Evolutionary conservation across 1,140 invertebrate genomes (phyloP), one percentile per base, ranked within the genome.

Genomic region (Oppia nitens): DNA sequence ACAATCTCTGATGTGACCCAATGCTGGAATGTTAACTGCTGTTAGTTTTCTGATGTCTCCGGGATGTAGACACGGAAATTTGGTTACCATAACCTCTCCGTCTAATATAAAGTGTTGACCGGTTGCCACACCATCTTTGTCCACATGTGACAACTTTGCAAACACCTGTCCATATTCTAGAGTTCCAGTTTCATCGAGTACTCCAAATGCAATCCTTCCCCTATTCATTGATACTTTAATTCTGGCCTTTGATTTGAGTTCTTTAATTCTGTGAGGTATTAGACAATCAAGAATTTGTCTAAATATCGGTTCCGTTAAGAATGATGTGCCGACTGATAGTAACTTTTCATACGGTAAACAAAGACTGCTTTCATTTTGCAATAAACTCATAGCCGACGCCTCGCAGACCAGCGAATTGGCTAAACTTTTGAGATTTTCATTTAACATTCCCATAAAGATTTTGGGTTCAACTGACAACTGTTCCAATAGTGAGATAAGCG

Each of bases 11-110:
- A 74, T 61, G 62, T 74, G 68, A 48, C 63, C 59, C 14, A 74
- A 60, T 17, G 61, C 63, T 0, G 67, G 65, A 6, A 69, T 53
- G 63, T 72, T 66, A 47, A 74, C 64, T 20, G 71, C 68, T 28
- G 51, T 55, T 47, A 74, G 67, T 45, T 71, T 70, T 58, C 72
- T 64, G 12, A 73, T 67, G 65, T 74, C 72, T 21, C 73, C 73
- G 3, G 69, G 64, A 58, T 72, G 68, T 45, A 72, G 66, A 50
- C 68, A 71, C 14, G 72, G 72, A 64, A 70, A 73, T 60, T 74
- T 73, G 2, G 70, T 70, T 17, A 66, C 60, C 26, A 67, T 49
- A 28, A 65, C 58, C 25, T 62, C 58, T 14, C 60, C 64, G 9
- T 50, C 40, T 23, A 61, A 17, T 17, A 60, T 50, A 14, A 47